phyloP scores from a whole-genome alignment of 2,113 vertebrate species.

The Caranx melampygus region DNA sequence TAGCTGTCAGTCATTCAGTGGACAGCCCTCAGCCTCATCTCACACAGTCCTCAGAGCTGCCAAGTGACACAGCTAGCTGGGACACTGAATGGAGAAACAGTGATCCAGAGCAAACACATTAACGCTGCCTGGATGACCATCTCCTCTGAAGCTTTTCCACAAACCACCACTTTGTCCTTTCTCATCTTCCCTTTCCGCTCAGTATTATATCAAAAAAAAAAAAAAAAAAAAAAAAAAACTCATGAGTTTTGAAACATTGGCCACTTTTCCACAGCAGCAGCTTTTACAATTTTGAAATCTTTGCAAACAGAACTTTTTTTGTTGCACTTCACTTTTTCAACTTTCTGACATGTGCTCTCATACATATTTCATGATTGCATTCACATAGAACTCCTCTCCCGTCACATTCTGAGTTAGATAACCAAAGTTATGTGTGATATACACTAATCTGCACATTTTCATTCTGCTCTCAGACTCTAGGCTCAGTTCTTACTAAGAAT shows the following conservation, averaged over 20 bases:
- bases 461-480: background rate
- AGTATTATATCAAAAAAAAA: slow-evolving; percentile 17
- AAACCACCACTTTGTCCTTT: slow-evolving; percentile 24
- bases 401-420: slow-evolving; percentile 13
- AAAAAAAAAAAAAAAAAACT: background rate
- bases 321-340: slow-evolving; percentile 19
- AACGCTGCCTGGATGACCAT: slow-evolving; percentile 27
- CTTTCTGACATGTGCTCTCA: slow-evolving; percentile 26
- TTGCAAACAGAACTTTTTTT: slow-evolving; percentile 1
- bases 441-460: background rate
- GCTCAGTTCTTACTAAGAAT: slow-evolving; percentile 15
- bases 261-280: background rate
- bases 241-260: slow-evolving; percentile 24
- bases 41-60: slow-evolving; percentile 8
- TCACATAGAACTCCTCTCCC: slow-evolving; percentile 7
- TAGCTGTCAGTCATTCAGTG: slow-evolving; percentile 39
- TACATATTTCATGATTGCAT: slow-evolving; percentile 52
- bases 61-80: slow-evolving; percentile 50
- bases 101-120: slow-evolving; percentile 62
- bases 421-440: slow-evolving; percentile 31
- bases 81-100: slow-evolving; percentile 12
- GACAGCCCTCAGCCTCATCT: slow-evolving; percentile 24
- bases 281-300: slow-evolving; percentile 30
- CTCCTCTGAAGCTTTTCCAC: slow-evolving; percentile 35
- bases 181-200: slow-evolving; percentile 34